These are phyloP conservation scores for Oligia fasciuncula DNA, from an alignment of 2,888 invertebrate genomes.

Conservation along the genomic window DNA sequence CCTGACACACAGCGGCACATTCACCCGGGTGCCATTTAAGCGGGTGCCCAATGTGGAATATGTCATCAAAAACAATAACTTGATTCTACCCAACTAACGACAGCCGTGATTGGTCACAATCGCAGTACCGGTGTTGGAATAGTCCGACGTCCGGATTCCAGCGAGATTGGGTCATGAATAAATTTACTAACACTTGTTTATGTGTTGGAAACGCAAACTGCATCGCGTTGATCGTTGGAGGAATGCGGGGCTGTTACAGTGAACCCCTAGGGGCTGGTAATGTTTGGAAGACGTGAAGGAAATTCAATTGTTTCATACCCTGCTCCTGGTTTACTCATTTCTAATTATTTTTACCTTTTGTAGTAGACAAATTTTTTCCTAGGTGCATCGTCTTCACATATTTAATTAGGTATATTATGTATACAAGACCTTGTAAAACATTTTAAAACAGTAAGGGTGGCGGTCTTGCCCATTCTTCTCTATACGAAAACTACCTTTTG, in stretches of 20 bases:
- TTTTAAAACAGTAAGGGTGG: too few species aligned
- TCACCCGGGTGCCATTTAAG: too few species aligned
- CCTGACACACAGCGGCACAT: too few species aligned
- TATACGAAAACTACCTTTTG: too few species aligned
- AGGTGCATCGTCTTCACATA: too few species aligned
- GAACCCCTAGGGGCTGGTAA: not conserved
- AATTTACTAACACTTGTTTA: slow-evolving; percentile 54
- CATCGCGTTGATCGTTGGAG: slow-evolving; percentile 28
- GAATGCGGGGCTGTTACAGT: not conserved
- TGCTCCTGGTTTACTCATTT: not conserved
- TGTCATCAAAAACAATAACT: not conserved
- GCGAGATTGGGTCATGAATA: slow-evolving; percentile 60
- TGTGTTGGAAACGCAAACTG: slow-evolving; percentile 38
- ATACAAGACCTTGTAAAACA: too few species aligned
- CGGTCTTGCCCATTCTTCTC: too few species aligned
- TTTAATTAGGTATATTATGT: too few species aligned
- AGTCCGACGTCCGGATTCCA: slow-evolving; percentile 39
- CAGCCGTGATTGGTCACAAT: slow-evolving; percentile 17
- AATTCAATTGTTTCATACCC: slow-evolving; percentile 13
- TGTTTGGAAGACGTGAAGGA: slow-evolving; percentile 2
- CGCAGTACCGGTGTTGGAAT: slow-evolving; percentile 18
- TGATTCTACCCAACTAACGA: not conserved
- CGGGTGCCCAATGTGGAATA: too few species aligned
- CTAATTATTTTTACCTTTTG: too few species aligned
- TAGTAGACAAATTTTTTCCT: too few species aligned